Evolutionary conservation across 2,113 vertebrate species (phyloP).

Genomic region (Himantopus leucocephalus): DNA sequence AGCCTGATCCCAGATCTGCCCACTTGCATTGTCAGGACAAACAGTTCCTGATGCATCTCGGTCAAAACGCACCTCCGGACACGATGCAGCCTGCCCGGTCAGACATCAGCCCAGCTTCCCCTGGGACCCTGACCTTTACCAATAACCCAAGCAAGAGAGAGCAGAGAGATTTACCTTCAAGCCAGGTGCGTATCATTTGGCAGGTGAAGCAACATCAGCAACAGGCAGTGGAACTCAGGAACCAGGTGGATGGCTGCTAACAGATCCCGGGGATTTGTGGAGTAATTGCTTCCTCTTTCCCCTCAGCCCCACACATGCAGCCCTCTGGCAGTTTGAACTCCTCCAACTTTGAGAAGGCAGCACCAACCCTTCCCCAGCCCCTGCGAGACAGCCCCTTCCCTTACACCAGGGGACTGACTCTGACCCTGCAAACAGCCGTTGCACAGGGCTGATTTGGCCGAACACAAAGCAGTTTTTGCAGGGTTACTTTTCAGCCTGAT

Average conservation of each 20-base stretch:
- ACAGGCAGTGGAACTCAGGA: neutral
- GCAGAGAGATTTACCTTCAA: neutral
- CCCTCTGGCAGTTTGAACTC: neutral
- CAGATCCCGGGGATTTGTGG: neutral
- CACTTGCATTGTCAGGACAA: neutral
- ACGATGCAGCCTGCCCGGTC: neutral
- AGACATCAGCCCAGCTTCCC: neutral
- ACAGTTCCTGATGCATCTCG: neutral
- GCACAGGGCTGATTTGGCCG: fast-evolving
- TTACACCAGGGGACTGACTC: neutral
- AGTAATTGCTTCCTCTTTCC: neutral
- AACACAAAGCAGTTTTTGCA: neutral
- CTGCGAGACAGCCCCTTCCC: neutral
- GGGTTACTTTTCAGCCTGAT: neutral
- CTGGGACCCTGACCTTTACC: neutral
- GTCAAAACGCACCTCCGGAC: neutral
- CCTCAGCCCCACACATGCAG: neutral
- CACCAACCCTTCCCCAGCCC: neutral
- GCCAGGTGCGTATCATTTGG: neutral
- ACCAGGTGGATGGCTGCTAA: neutral
- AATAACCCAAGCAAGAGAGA: neutral
- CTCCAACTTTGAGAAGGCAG: neutral
- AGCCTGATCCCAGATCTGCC: neutral
- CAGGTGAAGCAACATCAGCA: neutral
- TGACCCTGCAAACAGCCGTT: neutral